These are phyloP conservation scores for Babyrousa celebensis DNA, from an alignment of 2,797 vertebrate species.

Conservation along the genomic window DNA sequence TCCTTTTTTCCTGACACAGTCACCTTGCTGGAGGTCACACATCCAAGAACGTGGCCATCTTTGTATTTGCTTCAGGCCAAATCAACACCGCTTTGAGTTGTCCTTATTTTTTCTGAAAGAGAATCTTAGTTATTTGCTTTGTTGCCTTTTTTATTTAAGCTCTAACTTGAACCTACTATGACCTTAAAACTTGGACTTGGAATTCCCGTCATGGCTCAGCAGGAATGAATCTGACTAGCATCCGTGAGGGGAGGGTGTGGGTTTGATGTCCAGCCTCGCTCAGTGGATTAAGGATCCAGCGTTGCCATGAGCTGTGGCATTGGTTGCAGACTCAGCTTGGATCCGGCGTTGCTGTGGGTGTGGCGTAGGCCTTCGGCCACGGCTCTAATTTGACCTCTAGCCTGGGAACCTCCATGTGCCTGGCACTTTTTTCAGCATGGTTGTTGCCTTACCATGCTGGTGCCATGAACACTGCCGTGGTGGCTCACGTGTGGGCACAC, in stretches of 20 bases:
- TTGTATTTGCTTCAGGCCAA: constrained; percentile 34
- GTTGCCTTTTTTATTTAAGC: not conserved
- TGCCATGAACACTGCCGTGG: not conserved
- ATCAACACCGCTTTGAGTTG: not conserved
- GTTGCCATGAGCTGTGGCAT: no score
- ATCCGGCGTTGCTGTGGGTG: no score
- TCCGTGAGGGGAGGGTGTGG: no score
- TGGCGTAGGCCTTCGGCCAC: no score
- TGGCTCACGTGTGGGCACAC: not conserved
- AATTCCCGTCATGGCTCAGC: no score
- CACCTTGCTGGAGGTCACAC: not conserved
- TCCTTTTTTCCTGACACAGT: not conserved
- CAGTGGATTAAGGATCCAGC: no score
- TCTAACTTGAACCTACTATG: not conserved
- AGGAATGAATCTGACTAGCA: no score
- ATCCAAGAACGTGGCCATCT: not conserved
- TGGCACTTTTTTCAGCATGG: not conserved
- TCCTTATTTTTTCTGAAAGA: constrained; percentile 14
- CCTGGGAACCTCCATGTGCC: no score
- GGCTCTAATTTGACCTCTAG: no score
- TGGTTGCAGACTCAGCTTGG: no score
- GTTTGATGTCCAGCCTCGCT: no score
- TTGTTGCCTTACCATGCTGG: not conserved
- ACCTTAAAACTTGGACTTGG: not conserved
- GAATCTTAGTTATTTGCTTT: constrained; percentile 16